A percentile compares a stretch with the other conserved stretches of the same genome.
phyloP scores from a whole-genome alignment of 2,113 vertebrate genomes.

The Ramphastos sulfuratus region DNA sequence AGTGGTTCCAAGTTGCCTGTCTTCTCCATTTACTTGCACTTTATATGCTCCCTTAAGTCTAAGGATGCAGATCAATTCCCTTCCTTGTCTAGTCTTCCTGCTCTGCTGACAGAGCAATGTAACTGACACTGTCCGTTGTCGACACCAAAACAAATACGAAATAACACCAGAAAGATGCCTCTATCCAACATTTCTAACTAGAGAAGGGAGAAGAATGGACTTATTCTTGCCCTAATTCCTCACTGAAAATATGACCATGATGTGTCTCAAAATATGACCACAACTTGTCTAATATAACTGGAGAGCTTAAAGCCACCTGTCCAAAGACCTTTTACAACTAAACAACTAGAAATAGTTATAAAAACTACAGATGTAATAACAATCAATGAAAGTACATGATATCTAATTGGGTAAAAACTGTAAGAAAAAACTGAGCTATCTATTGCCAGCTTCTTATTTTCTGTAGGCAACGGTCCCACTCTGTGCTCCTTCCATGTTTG shows the following conservation, averaged over 20 bases:
- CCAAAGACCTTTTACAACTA: background rate
- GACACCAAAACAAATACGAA: background rate
- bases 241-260: background rate
- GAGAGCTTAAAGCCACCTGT: background rate
- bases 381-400: background rate
- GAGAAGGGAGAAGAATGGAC: background rate
- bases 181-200: background rate
- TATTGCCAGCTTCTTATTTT: background rate
- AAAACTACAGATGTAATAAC: background rate
- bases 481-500: background rate
- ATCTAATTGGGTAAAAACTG: background rate
- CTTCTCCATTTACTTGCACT: constrained; percentile 2
- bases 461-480: background rate
- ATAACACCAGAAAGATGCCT: background rate
- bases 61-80: background rate
- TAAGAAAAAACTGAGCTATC: background rate
- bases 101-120: background rate
- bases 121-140: background rate
- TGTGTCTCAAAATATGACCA: background rate
- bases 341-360: background rate
- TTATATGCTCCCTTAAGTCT: background rate
- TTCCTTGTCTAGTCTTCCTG: background rate
- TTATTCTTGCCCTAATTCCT: constrained; percentile 18
- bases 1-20: background rate
- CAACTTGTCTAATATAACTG: background rate